These are phyloP conservation scores for Glossophaga mutica DNA, from an alignment of 2,797 vertebrate genomes.

Conservation along the genomic window DNA sequence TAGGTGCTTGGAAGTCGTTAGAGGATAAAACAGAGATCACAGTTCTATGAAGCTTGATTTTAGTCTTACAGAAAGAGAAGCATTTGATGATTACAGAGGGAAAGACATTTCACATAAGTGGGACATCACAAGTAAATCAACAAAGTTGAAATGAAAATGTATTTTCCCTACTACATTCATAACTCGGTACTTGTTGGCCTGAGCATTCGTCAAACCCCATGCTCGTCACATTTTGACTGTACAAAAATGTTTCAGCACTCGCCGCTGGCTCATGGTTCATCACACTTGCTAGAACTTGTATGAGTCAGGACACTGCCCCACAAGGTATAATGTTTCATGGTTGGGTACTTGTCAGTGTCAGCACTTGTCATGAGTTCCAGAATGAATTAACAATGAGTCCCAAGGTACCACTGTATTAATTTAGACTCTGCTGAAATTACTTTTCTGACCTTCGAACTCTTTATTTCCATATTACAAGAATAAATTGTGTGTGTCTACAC, in stretches of 20 bases:
- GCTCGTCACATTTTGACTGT: neutral
- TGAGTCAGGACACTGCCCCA: neutral
- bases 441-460: neutral
- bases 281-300: neutral
- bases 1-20: neutral
- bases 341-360: too few species aligned
- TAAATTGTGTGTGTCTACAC: neutral
- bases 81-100: neutral
- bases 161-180: neutral
- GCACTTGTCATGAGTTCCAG: neutral
- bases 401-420: neutral
- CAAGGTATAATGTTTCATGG: neutral
- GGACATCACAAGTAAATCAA: neutral
- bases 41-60: neutral
- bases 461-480: neutral
- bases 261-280: neutral
- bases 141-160: neutral
- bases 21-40: neutral
- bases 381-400: neutral
- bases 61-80: neutral
- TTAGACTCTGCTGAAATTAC: neutral
- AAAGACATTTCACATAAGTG: neutral
- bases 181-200: neutral
- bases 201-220: too few species aligned
- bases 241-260: neutral